Conservation (phyloP, 2,888 invertebrate species). For the Calameuta filiformis region DNA sequence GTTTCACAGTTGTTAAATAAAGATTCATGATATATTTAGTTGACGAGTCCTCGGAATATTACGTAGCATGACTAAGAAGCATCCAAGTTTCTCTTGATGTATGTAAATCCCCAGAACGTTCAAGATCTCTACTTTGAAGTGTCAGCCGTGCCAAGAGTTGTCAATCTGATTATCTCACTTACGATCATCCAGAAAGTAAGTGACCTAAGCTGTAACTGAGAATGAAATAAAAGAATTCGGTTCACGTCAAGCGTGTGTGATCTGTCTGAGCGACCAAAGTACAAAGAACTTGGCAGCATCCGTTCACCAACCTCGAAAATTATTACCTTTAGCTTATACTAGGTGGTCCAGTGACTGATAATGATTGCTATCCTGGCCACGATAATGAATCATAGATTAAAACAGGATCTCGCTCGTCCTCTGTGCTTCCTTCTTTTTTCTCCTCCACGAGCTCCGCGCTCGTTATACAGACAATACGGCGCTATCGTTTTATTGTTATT, state of each 20-base stretch:
- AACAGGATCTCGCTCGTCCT: neutral
- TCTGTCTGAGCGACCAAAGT: neutral
- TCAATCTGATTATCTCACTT: neutral
- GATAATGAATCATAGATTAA: neutral
- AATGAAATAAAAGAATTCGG: neutral
- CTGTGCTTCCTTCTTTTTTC: neutral
- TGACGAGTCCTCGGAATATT: neutral
- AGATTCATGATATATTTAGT: neutral
- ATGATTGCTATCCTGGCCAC: neutral
- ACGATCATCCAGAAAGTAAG: neutral
- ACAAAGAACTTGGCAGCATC: neutral
- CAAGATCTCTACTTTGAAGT: neutral
- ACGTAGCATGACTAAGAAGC: neutral
- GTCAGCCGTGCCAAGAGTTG: neutral
- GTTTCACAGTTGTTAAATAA: neutral
- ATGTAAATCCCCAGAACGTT: neutral
- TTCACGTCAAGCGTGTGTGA: neutral
- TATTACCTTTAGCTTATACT: neutral
- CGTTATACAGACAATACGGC: neutral
- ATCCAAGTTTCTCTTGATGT: neutral
- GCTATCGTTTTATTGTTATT: neutral
- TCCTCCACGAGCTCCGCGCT: neutral
- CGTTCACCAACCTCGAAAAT: constrained; percentile 4
- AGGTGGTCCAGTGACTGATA: neutral
- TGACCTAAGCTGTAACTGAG: neutral